Base-by-base conservation (phyloP, 2,888 invertebrate genomes). In the Protula sp. region DNA sequence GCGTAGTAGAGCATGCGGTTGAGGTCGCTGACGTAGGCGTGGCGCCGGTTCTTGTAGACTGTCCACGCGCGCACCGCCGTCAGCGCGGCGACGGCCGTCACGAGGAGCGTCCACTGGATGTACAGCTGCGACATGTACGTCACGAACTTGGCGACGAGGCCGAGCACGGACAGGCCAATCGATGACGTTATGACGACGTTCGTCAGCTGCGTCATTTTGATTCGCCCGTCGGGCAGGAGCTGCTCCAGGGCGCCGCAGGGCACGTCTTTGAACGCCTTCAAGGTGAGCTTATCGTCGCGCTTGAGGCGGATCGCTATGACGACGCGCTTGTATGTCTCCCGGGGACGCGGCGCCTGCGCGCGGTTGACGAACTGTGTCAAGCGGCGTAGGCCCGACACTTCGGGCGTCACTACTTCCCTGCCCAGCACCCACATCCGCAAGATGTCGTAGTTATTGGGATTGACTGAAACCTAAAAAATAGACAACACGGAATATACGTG, bases 211-310 rank as follows among this genome's bases (percentile, higher is more conserved):
- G 69, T 69, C 65, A 79, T 77, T 38, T 64, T 59, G 19, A 79
- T 69, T 61, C 69, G 71, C 2, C 78, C 78, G 54, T 77, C 74
- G 0, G 78, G 78, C 9, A 79, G 67, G 24, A 79, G 60, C 72
- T 75, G 75, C 62, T 77, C 77, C 45, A 79, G 64, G 5, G 70
- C 68, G 55, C 71, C 69, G 3, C 72, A 68, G 2, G 77, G 78
- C 27, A 80, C 72, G 62, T 80, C 78, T 66, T 79, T 79, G 64
- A 79, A 80, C 19, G 73, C 72, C 65, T 80, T 80, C 47, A 80
- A 65, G 53, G 73, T 67, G n/a, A 80, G 74, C 66, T 77, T 78
- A 55, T 74, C 72, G 58, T 79, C 77, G 47, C 69, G 71, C 67
- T 78, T 79, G 47, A 77, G 67, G 9, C 80, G 65, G 2, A 78